These are phyloP conservation scores for Oryzias dopingdopingensis DNA, from an alignment of 2,797 vertebrate species.

Conservation along the genomic window DNA sequence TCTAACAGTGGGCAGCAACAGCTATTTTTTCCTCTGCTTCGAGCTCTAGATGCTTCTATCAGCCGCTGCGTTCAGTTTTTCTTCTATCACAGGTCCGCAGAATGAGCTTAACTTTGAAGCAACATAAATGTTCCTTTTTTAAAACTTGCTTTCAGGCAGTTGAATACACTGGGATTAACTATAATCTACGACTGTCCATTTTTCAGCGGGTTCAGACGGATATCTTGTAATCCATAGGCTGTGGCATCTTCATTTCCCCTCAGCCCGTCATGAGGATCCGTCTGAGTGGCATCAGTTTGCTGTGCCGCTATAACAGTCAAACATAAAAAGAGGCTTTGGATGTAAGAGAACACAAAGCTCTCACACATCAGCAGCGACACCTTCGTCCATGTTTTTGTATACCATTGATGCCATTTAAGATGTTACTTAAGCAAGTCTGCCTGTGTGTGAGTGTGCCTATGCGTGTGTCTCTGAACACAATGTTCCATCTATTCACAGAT, in stretches of 20 bases:
- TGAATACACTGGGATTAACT: not conserved
- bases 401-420: conserved; percentile 46
- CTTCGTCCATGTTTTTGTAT: conserved; percentile 39
- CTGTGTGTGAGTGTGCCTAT: conserved; percentile 24
- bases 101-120: conserved; percentile 4
- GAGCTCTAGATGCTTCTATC: conserved; percentile 21
- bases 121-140: conserved; percentile 8
- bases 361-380: conserved; percentile 23
- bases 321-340: conserved; percentile 23
- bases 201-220: conserved; percentile 1
- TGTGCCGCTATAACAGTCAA: conserved; percentile 16
- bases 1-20: conserved; percentile 8
- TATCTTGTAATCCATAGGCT: conserved; percentile 1
- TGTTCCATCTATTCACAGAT: conserved; percentile 82
- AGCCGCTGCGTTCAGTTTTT: conserved; percentile 3
- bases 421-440: conserved; percentile 35
- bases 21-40: conserved; percentile 6
- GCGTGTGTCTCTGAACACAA: conserved; percentile 73
- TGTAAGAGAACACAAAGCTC: conserved; percentile 42
- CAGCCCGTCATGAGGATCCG: conserved; percentile 14
- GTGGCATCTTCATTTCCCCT: not conserved
- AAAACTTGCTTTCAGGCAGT: not conserved
- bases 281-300: conserved; percentile 22
- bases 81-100: conserved; percentile 7
- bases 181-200: too few relatives aligned